phyloP scores from a whole-genome alignment of 2,797 vertebrate genomes.

The Gymnoscopelus microlampas region DNA sequence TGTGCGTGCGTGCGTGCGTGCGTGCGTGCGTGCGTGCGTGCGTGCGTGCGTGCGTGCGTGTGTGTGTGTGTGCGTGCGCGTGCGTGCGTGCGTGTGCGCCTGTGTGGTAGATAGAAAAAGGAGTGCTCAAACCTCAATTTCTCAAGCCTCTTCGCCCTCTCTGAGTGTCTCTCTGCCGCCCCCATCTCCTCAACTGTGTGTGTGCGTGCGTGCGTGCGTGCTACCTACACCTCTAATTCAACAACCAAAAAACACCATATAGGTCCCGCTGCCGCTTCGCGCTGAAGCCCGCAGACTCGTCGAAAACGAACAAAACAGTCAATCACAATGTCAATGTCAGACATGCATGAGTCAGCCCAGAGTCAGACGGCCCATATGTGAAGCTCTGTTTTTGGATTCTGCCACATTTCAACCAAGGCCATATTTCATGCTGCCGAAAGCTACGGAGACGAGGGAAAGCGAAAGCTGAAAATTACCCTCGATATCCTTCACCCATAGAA shows the following conservation, averaged over 20 bases:
- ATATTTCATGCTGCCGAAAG: slow-evolving; percentile 40
- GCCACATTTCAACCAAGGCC: slow-evolving; percentile 32
- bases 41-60: slow-evolving; percentile 34
- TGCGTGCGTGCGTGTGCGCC: not conserved
- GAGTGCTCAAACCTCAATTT: slow-evolving; percentile 43
- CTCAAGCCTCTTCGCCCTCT: slow-evolving; percentile 25
- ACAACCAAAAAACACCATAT: too few species aligned
- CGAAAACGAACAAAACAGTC: slow-evolving; percentile 6
- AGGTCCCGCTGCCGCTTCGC: too few species aligned
- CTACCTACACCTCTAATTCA: too few species aligned
- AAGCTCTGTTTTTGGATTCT: slow-evolving; percentile 55
- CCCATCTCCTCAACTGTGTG: too few species aligned
- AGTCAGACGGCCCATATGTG: slow-evolving; percentile 65
- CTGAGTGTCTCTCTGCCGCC: not conserved
- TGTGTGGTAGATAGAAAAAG: slow-evolving; percentile 19
- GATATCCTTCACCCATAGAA: slow-evolving; percentile 18
- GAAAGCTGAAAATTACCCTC: slow-evolving; percentile 45
- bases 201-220: too few species aligned
- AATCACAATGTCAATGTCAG: slow-evolving; percentile 62
- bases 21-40: slow-evolving; percentile 36
- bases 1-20: slow-evolving; percentile 19
- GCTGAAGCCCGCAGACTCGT: too few species aligned
- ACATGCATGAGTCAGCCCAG: slow-evolving; percentile 62
- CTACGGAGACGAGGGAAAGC: slow-evolving; percentile 44
- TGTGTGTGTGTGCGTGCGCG: slow-evolving; percentile 18